These are phyloP conservation scores for Rhinella marina DNA, from an alignment of 2,797 vertebrate genomes.

Conservation along the genomic window DNA sequence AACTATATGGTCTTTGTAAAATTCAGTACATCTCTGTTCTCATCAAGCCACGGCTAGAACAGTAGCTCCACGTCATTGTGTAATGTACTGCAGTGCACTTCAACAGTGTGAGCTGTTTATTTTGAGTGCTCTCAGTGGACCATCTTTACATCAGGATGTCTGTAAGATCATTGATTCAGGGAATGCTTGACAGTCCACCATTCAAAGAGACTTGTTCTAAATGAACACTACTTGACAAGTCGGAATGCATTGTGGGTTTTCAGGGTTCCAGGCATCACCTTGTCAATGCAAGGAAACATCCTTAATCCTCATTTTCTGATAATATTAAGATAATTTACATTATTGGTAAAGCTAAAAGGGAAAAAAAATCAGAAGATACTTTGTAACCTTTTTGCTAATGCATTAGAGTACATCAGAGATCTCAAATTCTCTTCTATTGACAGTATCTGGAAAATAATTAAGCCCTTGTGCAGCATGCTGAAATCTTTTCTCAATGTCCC, in stretches of 20 bases:
- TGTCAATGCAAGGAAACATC: slow-evolving; percentile 4
- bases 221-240: slow-evolving; percentile 50
- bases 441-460: slow-evolving; percentile 34
- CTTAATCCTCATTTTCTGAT: slow-evolving; percentile 28
- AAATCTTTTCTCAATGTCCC: slow-evolving; percentile 10
- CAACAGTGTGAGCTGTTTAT: slow-evolving; percentile 44
- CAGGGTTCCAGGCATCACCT: slow-evolving; percentile 45
- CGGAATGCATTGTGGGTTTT: slow-evolving; percentile 36
- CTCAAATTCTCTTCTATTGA: background rate
- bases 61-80: slow-evolving; percentile 1
- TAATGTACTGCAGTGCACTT: slow-evolving; percentile 32
- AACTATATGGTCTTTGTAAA: background rate
- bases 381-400: slow-evolving; percentile 36
- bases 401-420: slow-evolving; percentile 6
- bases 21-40: slow-evolving; percentile 6
- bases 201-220: slow-evolving; percentile 45
- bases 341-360: slow-evolving; percentile 21
- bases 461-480: background rate
- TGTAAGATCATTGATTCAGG: slow-evolving; percentile 59
- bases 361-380: slow-evolving; percentile 1
- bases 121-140: slow-evolving; percentile 54
- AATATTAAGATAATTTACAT: slow-evolving; percentile 24
- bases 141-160: slow-evolving; percentile 52
- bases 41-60: slow-evolving; percentile 6
- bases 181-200: slow-evolving; percentile 50